phyloP scores from a whole-genome alignment of 1,140 invertebrate genomes.

The Cydia splendana region DNA sequence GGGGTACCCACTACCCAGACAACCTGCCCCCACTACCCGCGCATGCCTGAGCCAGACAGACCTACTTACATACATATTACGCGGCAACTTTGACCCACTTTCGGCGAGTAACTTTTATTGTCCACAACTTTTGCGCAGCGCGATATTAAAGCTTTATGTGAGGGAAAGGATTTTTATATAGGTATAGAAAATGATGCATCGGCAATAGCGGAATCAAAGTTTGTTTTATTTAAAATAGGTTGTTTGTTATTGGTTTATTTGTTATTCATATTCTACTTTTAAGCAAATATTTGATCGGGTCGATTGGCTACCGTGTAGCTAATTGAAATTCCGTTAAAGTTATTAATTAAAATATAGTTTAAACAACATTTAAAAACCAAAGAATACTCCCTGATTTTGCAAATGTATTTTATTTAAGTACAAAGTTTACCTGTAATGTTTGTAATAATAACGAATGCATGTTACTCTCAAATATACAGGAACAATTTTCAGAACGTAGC shows the following conservation, averaged over 20 bases:
- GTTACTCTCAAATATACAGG: not conserved
- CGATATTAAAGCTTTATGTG: slow-evolving; percentile 19
- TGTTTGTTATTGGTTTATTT: slow-evolving; percentile 36
- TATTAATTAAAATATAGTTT: too few species aligned
- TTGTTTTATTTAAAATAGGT: slow-evolving; percentile 20
- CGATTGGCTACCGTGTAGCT: not conserved
- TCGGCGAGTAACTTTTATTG: slow-evolving; percentile 56
- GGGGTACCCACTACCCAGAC: slow-evolving; percentile 27
- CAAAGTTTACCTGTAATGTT: not conserved
- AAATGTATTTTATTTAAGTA: not conserved
- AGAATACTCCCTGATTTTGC: not conserved
- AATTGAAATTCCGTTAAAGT: not conserved
- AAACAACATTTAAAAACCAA: not conserved
- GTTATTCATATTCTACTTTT: not conserved
- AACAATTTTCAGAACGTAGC: not conserved
- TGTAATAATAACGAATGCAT: not conserved
- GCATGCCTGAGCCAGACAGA: slow-evolving; percentile 39
- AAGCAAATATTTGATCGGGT: not conserved
- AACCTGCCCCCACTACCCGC: slow-evolving; percentile 33
- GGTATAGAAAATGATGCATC: not conserved
- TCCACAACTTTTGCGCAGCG: slow-evolving; percentile 48
- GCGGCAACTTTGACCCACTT: slow-evolving; percentile 67
- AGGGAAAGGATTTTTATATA: not conserved
- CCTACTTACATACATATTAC: slow-evolving; percentile 52
- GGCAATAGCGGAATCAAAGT: not conserved